Evolutionary conservation across 1,140 invertebrate genomes (phyloP).

Genomic region (Sycobia sp.): DNA sequence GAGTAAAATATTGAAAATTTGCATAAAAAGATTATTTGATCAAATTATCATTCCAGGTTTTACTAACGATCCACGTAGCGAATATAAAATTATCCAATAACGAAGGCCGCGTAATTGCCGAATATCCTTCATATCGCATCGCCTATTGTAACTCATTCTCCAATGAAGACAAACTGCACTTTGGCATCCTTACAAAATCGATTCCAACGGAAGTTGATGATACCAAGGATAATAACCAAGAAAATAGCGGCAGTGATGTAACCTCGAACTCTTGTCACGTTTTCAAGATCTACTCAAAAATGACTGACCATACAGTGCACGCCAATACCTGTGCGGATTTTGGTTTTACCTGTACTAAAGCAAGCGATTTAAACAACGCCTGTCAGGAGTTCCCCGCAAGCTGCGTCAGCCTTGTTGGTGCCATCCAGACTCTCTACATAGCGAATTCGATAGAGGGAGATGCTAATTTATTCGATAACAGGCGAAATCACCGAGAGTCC

Average conservation of each 20-base stretch:
- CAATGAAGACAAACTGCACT: slow-evolving; percentile 89
- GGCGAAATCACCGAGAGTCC: slow-evolving; percentile 57
- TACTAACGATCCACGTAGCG: slow-evolving; percentile 82
- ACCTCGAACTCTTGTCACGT: slow-evolving; percentile 90
- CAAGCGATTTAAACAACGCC: slow-evolving; percentile 62
- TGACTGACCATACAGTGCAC: slow-evolving; percentile 82
- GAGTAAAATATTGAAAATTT: too few relatives aligned
- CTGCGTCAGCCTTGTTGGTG: slow-evolving; percentile 82
- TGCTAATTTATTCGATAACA: slow-evolving; percentile 49
- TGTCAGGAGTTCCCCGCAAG: slow-evolving; percentile 90
- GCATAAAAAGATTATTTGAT: too few relatives aligned
- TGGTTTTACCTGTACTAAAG: slow-evolving; percentile 57
- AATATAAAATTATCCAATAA: slow-evolving; percentile 78
- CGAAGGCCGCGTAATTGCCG: slow-evolving; percentile 71
- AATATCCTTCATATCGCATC: slow-evolving; percentile 84
- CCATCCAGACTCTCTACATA: slow-evolving; percentile 64
- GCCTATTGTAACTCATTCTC: slow-evolving; percentile 88
- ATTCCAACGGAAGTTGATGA: slow-evolving; percentile 60
- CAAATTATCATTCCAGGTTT: slow-evolving; percentile 50
- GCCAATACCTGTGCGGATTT: slow-evolving; percentile 54
- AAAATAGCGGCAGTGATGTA: not conserved
- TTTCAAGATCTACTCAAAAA: slow-evolving; percentile 88
- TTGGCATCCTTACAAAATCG: slow-evolving; percentile 87
- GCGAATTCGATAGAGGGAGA: slow-evolving; percentile 49
- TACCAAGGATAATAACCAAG: not conserved